Base-by-base conservation (phyloP, 2,113 vertebrate genomes). In the Lates calcarifer region DNA sequence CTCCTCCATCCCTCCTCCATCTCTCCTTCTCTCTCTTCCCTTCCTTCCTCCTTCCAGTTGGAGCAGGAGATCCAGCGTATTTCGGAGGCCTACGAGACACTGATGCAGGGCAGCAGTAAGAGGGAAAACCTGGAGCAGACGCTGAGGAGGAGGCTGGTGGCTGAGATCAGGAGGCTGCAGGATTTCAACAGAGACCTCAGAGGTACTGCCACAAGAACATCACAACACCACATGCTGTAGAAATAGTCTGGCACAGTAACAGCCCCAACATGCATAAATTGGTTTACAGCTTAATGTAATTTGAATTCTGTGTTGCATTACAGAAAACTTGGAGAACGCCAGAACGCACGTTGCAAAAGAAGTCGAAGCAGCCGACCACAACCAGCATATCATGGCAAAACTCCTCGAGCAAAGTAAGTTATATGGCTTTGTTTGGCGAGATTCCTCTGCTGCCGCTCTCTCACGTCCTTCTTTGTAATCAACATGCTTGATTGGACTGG, bases 101-200 rank as follows among this genome's bases (percentile, higher is more conserved):
- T 99, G 5, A 97, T 97, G 84, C 97, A 96, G 90, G 97, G 97
- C 0, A 98, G 97, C 66, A 95, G 94, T 77, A 99, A 99, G 91
- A 92, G 98, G 28, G 98, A 99, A 91, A 94, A 95, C 73, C 93
- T 99, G 90, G 98, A 99, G 91, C 98, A 97, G 91, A 96, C 98
- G 17, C 97, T 99, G 96, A 96, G 97, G 88, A 98, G 89, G 94
- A 97, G 97, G 91, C 95, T 97, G 72, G 97, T 97, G 4, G 94
- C 95, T 0, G 98, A 99, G 85, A 96, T 99, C 94, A 93, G 97
- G 66, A 93, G 97, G 87, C 94, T 99, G 56, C 97, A 99, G 85
- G 98, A 99, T 90, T 99, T 98, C 93, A 99, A 99, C 95, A 89
- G 97, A 31, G 98, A 99, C 85, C 96, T 99, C n/a, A 95, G 96